Percentiles rank a stretch among this genome's conserved stretches.
These are phyloP conservation scores for Spizaetus ornatus DNA, from an alignment of 2,113 vertebrate species.

Conservation along the genomic window DNA sequence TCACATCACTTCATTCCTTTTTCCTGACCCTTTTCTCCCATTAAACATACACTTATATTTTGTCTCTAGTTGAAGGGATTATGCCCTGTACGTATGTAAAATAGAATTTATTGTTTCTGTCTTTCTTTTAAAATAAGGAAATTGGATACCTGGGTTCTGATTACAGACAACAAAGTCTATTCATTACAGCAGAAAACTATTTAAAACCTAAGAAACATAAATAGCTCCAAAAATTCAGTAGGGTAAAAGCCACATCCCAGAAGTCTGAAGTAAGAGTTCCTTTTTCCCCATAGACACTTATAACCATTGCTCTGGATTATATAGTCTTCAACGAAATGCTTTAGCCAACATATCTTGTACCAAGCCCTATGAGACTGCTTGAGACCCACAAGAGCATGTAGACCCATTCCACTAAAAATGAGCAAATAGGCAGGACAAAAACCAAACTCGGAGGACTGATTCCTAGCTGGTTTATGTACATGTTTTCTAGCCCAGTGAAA, in stretches of 20 bases:
- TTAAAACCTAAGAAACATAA: not conserved
- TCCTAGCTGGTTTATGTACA: not conserved
- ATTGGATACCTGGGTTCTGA: not conserved
- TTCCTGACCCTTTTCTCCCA: not conserved
- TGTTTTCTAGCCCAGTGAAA: not conserved
- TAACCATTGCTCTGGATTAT: not conserved
- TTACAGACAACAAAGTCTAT: not conserved
- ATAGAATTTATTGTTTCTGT: not conserved
- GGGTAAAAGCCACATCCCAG: not conserved
- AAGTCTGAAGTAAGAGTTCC: not conserved
- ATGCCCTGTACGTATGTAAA: not conserved
- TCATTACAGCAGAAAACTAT: not conserved
- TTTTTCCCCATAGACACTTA: not conserved
- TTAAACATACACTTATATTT: not conserved
- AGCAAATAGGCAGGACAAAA: not conserved
- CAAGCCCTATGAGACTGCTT: not conserved
- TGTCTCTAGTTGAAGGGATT: not conserved
- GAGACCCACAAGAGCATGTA: not conserved
- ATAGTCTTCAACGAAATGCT: not conserved
- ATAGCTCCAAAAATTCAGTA: not conserved
- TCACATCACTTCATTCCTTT: not conserved
- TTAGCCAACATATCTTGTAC: not conserved
- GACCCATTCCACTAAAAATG: not conserved
- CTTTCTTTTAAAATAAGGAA: not conserved
- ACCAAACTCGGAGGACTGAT: not conserved